Conservation (phyloP, 2,797 vertebrate genomes). For the Apogon hyalosoma region DNA sequence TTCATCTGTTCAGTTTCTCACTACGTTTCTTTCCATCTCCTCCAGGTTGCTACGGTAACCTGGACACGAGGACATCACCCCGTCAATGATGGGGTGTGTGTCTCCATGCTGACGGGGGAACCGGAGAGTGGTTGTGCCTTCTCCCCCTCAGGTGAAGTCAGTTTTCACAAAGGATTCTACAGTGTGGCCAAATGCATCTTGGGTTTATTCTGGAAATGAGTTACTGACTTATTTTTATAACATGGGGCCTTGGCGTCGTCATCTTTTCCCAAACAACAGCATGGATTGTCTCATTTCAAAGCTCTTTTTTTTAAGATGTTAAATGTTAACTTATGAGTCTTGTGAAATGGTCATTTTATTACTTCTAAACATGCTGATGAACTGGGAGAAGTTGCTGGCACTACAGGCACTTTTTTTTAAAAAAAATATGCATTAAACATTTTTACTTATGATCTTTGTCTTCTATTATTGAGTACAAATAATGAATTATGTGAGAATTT, state of each 20-base stretch:
- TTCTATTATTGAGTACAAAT: conserved; percentile 7
- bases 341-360: too few species aligned
- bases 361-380: too few species aligned
- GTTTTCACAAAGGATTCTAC: conserved; percentile 54
- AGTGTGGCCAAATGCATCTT: conserved; percentile 21
- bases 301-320: too few species aligned
- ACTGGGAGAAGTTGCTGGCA: conserved; percentile 1
- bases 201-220: background rate
- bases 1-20: conserved; percentile 53
- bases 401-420: conserved; percentile 45
- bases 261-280: background rate
- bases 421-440: conserved; percentile 16
- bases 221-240: conserved; percentile 1
- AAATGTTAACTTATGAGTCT: too few species aligned
- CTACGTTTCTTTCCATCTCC: conserved; percentile 62
- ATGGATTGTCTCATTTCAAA: background rate
- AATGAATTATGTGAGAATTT: too few species aligned
- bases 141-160: conserved; percentile 77
- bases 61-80: conserved; percentile 67
- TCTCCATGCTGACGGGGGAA: conserved; percentile 57
- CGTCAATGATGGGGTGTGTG: conserved; percentile 59
- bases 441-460: background rate
- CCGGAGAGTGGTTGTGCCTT: conserved; percentile 50
- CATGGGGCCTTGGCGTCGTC: conserved; percentile 14
- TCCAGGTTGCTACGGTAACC: conserved; percentile 81